Evolutionary conservation across 2,888 invertebrate species (phyloP), one percentile per base, ranked within the genome.

Genomic region (Cryptophagus acutangulus): DNA sequence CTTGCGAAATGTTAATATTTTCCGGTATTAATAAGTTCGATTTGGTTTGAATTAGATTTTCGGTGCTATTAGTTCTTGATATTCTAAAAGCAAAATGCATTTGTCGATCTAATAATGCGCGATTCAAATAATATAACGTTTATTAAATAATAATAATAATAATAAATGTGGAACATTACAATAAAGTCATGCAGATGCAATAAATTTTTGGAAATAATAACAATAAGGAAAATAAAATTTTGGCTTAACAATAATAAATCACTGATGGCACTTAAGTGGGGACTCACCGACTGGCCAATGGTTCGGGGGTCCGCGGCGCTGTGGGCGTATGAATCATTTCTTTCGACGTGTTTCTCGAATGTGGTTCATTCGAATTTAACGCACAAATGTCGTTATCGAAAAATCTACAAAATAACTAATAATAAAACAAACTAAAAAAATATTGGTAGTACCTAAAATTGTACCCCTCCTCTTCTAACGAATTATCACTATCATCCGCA

Each of bases 401-500:
- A 58, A 73, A 73, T 49, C 73, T 70, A 51, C 29, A 46, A 30
- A 33, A 8, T 20, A 6, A 20, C 6, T 20, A 20, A 20, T 8
- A 20, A 20, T 20, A 8, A 69, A 70, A 53, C 70, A 52, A 25
- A 46, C 4, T 37, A 33, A 40, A 40, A 6, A 20, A 24, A 10
- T 20, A 45, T 54, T 50, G n/a, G n/a, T n/a, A n/a, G n/a, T 54
- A 74, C 74, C 72, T 69, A 54, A 72, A 72, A 56, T 72, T 70
- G 50, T 71, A 70, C 17, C 72, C 70, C 48, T 81, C 81, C 10
- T 78, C 78, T 41, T 78, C 71, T 33, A 78, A 70, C 46, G 79
- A 79, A 50, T 73, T 73, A 61, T 87, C 87, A 53, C 87, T 86
- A 40, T 72, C 78, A 65, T 74, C 81, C 41, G 74, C 79, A 2